Percentiles rank a stretch among this genome's conserved stretches.
phyloP scores from a whole-genome alignment of 2,797 vertebrate genomes.

The Eurystomus glaucurus region DNA sequence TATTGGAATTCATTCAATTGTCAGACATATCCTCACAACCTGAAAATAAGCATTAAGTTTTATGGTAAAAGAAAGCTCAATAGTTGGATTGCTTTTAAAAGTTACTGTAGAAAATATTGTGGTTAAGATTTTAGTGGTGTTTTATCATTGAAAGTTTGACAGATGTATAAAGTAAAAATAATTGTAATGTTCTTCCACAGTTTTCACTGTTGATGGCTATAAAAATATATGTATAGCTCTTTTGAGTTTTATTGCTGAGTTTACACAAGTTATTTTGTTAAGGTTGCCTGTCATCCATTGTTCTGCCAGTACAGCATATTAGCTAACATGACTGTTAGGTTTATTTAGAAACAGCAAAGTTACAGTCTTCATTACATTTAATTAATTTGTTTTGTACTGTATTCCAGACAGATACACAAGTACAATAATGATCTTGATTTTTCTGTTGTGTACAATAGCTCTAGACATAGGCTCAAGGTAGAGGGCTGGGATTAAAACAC shows the following conservation, averaged over 20 bases:
- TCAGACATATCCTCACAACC: background rate
- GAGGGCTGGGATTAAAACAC: slow-evolving; percentile 36
- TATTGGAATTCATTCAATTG: background rate
- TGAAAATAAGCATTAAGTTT: background rate
- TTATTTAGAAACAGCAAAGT: background rate
- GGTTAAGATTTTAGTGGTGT: background rate
- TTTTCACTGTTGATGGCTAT: background rate
- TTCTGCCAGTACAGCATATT: background rate
- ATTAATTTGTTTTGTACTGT: background rate
- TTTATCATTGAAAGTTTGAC: background rate
- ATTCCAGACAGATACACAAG: slow-evolving; percentile 1
- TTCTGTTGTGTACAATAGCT: background rate
- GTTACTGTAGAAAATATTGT: background rate
- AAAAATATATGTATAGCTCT: background rate
- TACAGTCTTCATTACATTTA: slow-evolving; percentile 7
- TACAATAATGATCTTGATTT: slow-evolving; percentile 13
- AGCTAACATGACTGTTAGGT: background rate
- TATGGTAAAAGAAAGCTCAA: background rate
- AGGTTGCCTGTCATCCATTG: background rate
- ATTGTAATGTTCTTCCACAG: background rate
- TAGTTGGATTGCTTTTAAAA: background rate
- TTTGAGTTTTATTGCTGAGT: background rate
- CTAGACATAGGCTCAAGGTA: background rate
- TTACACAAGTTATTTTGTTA: background rate
- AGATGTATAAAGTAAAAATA: background rate